These are phyloP conservation scores for Aethes cnicana DNA, from an alignment of 2,888 invertebrate species.

Conservation along the genomic window DNA sequence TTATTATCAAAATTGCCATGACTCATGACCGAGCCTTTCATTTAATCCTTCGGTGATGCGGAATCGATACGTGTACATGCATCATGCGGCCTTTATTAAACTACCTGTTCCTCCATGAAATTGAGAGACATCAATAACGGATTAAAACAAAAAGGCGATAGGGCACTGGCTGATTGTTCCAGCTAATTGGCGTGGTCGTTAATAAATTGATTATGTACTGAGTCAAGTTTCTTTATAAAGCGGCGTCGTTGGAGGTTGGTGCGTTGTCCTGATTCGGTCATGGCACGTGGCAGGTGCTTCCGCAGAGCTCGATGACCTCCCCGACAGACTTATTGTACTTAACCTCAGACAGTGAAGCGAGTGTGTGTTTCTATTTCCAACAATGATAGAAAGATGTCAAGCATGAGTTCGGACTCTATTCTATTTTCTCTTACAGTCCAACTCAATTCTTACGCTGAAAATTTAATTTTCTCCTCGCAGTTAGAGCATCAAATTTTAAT, in stretches of 20 bases:
- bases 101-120: conserved; percentile 2
- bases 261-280: conserved; percentile 39
- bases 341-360: too few relatives aligned
- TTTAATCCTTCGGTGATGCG: neutral
- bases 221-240: conserved; percentile 35
- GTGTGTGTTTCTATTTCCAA: too few relatives aligned
- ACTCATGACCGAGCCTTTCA: neutral
- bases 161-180: neutral
- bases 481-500: too few relatives aligned
- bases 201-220: conserved; percentile 20
- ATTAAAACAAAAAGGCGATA: conserved; percentile 9
- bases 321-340: conserved; percentile 22
- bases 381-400: too few relatives aligned
- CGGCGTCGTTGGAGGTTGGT: conserved; percentile 28
- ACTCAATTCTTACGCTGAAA: too few relatives aligned
- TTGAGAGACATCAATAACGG: neutral
- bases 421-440: too few relatives aligned
- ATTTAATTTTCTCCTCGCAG: too few relatives aligned
- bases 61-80: conserved; percentile 3
- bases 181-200: conserved; percentile 23
- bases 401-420: too few relatives aligned
- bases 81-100: neutral
- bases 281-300: conserved; percentile 62
- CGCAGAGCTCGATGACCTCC: conserved; percentile 47
- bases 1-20: too few relatives aligned